Evolutionary conservation across 2,113 vertebrate genomes (phyloP).

Genomic region (Hylia prasina): DNA sequence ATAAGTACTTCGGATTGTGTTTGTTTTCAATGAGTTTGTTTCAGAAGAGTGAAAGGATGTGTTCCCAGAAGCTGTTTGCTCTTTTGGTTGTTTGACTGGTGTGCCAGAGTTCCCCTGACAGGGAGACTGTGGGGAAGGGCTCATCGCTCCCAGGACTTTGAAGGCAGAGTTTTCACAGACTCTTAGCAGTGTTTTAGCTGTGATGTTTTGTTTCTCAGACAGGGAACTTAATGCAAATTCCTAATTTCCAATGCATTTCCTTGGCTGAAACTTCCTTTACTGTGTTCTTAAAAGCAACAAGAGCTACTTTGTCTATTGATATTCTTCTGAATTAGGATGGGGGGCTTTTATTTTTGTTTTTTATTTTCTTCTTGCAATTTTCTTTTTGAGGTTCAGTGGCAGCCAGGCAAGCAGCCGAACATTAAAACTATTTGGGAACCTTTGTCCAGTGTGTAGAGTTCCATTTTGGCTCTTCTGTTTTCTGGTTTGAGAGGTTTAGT

Average conservation of each 20-base stretch:
- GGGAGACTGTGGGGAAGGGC: background rate
- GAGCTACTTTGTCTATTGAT: background rate
- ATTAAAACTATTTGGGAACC: background rate
- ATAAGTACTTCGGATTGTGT: background rate
- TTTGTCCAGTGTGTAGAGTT: background rate
- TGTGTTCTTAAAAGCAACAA: background rate
- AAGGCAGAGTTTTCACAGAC: background rate
- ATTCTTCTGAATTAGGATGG: background rate
- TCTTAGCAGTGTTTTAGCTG: background rate
- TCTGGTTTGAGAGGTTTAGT: background rate
- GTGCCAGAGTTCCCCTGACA: background rate
- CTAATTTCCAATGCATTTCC: background rate
- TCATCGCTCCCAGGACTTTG: background rate
- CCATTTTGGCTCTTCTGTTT: background rate
- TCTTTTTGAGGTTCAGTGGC: background rate
- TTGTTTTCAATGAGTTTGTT: background rate
- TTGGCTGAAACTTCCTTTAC: background rate
- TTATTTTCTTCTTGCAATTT: background rate
- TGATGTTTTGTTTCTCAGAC: background rate
- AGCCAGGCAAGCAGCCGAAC: background rate
- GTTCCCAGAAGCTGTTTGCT: background rate
- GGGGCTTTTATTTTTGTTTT: fast-evolving
- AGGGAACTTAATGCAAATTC: background rate
- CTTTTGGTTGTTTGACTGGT: background rate
- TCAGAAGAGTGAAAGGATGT: background rate